Evolutionary conservation across 1,140 invertebrate species (phyloP).

Genomic region (Diachasma alloeum): DNA sequence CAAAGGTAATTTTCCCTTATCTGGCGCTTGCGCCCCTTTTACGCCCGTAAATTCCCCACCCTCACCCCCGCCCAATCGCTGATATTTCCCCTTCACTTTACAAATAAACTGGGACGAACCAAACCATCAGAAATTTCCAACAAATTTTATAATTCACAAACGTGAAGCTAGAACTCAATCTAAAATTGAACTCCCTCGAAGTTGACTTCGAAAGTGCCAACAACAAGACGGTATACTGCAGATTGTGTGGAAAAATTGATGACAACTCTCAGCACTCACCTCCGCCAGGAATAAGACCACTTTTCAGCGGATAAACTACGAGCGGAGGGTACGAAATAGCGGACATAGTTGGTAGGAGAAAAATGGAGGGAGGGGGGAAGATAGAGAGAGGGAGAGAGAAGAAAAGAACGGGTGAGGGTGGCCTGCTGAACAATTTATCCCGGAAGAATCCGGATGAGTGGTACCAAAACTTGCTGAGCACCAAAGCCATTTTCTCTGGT

Average conservation of each 20-base stretch:
- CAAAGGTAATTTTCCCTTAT: no score
- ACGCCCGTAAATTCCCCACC: no score
- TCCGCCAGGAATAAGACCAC: background rate
- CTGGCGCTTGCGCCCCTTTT: no score
- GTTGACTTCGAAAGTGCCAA: background rate
- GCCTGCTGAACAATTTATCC: slow-evolving; percentile 14
- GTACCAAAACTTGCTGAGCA: slow-evolving; percentile 27
- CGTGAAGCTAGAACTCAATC: background rate
- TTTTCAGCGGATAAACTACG: background rate
- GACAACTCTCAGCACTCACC: background rate
- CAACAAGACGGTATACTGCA: background rate
- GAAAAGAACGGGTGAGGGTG: no score
- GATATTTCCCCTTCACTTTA: no score
- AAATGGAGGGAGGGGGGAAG: no score
- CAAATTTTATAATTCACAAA: background rate
- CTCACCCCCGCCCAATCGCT: no score
- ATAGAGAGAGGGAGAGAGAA: no score
- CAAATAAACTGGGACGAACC: no score
- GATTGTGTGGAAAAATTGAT: background rate
- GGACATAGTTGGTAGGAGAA: background rate
- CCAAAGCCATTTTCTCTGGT: slow-evolving; percentile 13
- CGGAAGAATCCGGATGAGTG: slow-evolving; percentile 20
- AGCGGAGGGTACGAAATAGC: background rate
- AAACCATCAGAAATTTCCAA: no score
- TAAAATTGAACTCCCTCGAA: background rate